Base-by-base conservation (phyloP, 1,140 invertebrate genomes). In the Diorhabda elongata region DNA sequence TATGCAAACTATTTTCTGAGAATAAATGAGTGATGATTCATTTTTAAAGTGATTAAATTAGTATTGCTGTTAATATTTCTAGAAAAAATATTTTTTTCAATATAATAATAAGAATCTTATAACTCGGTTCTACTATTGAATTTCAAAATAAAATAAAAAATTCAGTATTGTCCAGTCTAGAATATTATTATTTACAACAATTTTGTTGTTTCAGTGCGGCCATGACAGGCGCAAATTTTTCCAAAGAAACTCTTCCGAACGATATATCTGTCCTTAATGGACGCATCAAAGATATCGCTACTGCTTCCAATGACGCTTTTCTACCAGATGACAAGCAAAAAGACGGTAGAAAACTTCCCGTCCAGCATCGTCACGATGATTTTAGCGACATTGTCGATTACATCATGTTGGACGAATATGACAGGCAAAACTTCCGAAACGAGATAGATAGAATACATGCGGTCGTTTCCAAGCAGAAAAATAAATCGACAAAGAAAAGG, bases 371-470 rank as follows among this genome's bases (percentile, higher is more conserved):
- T 57, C 84, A 85, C 71, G 87, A 89, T 76, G 82, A 85, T 56
- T 89, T 88, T 75, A 72, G 76, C 47, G 87, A 89, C 76, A 80
- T 89, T 44, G 57, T 83, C 64, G 82, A 85, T 52, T 81, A 84
- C 58, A 75, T 85, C 71, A 71, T 79, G 72, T 7, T 85, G 79
- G 78, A 79, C 77, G 69, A 83, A 64, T 83, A 86, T 62, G 83
- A 83, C 9, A 84, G 85, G 4, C 75, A 72, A 66, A 79, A 78
- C 64, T 76, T 76, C 61, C 62, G 77, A 44, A 58, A 72, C 7
- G 76, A 79, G 44, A 67, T 79, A 2, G 76, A 74, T 41, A 66
- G 79, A 11, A 72, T 73, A 26, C 70, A 78, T 69, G 64, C 74
- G 3, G 83, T 89, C 2, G 82, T 88, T 3, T 83, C 85, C 6